phyloP scores from a whole-genome alignment of 2,797 vertebrate species.

The Spinus olivaceus region DNA sequence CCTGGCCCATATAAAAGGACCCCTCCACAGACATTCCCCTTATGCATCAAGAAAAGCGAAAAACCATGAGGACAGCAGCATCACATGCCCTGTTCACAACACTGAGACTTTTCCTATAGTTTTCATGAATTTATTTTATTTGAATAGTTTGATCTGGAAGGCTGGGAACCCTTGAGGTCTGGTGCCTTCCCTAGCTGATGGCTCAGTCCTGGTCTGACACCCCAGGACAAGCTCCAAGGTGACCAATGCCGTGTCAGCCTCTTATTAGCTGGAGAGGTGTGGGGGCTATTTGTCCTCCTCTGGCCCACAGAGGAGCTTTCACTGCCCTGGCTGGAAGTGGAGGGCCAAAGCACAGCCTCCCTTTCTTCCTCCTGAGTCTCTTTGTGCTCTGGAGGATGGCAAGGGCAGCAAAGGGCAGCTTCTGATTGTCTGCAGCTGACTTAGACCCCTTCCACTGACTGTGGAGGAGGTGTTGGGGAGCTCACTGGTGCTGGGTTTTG shows the following conservation, averaged over 20 bases:
- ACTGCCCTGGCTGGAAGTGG: rapidly evolving
- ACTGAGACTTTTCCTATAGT: neutral
- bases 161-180: neutral
- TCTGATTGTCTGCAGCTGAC: neutral
- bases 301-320: rapidly evolving
- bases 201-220: too few relatives aligned
- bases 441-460: rapidly evolving
- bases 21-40: rapidly evolving
- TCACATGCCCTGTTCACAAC: neutral
- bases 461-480: neutral
- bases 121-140: neutral
- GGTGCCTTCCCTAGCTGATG: neutral
- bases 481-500: rapidly evolving
- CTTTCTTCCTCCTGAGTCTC: neutral
- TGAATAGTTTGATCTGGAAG: neutral
- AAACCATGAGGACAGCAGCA: rapidly evolving
- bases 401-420: rapidly evolving
- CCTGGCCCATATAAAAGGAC: neutral
- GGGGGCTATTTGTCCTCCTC: rapidly evolving
- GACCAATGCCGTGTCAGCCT: rapidly evolving
- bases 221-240: rapidly evolving
- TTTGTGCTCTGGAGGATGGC: neutral
- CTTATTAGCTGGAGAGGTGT: neutral
- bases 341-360: rapidly evolving
- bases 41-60: neutral